phyloP scores from a whole-genome alignment of 2,888 invertebrate genomes.

The Eupithecia inturbata region DNA sequence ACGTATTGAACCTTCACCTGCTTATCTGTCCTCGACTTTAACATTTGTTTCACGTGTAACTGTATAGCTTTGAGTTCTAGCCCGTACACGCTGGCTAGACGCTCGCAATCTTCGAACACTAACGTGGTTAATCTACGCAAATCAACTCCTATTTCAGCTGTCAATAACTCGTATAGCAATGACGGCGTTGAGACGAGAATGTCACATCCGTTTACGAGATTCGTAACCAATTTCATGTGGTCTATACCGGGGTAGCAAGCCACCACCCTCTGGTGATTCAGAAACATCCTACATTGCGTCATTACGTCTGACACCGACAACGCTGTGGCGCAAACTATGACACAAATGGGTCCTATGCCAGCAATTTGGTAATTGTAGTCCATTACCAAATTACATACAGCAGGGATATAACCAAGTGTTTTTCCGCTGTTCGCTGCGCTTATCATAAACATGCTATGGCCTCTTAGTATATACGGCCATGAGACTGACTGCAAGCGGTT shows the following conservation, averaged over 20 bases:
- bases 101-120: conserved; percentile 89
- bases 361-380: conserved; percentile 64
- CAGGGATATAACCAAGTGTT: conserved; percentile 88
- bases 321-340: conserved; percentile 87
- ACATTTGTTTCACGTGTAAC: conserved; percentile 70
- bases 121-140: conserved; percentile 86
- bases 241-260: conserved; percentile 76
- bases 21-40: conserved; percentile 70
- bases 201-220: conserved; percentile 87
- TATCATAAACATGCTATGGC: conserved; percentile 86
- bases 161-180: conserved; percentile 77
- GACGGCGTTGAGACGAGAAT: conserved; percentile 88
- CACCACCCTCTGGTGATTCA: conserved; percentile 65
- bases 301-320: conserved; percentile 80
- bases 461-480: conserved; percentile 88
- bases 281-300: conserved; percentile 67
- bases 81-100: conserved; percentile 82
- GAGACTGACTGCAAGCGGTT: conserved; percentile 86
- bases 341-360: conserved; percentile 85
- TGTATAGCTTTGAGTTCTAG: conserved; percentile 74
- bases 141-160: conserved; percentile 76
- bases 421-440: conserved; percentile 86
- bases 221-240: conserved; percentile 63
- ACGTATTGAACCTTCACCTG: conserved; percentile 84
- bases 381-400: conserved; percentile 85